Evolutionary conservation across 2,888 invertebrate genomes (phyloP).

Genomic region (Autographa gamma): DNA sequence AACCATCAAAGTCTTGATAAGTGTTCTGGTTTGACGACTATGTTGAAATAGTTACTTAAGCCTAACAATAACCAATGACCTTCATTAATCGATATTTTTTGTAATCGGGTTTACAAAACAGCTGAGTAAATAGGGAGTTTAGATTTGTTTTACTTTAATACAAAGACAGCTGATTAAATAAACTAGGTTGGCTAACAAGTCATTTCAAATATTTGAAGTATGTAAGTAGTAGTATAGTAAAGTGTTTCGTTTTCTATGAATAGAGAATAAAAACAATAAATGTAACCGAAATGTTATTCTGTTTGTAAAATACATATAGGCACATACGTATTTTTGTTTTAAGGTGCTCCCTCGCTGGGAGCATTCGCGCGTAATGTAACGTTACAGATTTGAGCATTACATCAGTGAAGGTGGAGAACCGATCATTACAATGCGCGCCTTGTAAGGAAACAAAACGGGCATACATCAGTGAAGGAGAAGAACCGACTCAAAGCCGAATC

Average conservation of each 20-base stretch:
- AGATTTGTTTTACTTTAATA: conserved; percentile 29
- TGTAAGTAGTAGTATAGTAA: no score
- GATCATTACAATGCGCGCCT: no score
- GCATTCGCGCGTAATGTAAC: no score
- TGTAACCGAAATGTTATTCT: no score
- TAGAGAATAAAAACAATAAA: not conserved
- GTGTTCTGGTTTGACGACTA: not conserved
- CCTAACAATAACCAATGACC: conserved; percentile 17
- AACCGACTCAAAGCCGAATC: no score
- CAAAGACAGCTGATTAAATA: conserved; percentile 32
- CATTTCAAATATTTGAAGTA: not conserved
- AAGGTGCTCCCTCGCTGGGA: no score
- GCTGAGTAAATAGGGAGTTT: conserved; percentile 38
- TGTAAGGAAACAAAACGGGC: no score
- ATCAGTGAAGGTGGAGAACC: no score
- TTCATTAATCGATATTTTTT: conserved; percentile 39
- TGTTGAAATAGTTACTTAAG: conserved; percentile 13
- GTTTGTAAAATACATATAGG: no score
- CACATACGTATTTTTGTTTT: no score
- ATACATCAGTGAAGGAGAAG: no score
- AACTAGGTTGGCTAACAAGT: conserved; percentile 33
- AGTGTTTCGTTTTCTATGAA: not conserved
- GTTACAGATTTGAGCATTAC: no score
- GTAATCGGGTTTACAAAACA: conserved; percentile 35
- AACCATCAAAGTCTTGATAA: not conserved